Conservation (phyloP, 2,888 invertebrate species). For the Kuschelorhynchus macadamiae region DNA sequence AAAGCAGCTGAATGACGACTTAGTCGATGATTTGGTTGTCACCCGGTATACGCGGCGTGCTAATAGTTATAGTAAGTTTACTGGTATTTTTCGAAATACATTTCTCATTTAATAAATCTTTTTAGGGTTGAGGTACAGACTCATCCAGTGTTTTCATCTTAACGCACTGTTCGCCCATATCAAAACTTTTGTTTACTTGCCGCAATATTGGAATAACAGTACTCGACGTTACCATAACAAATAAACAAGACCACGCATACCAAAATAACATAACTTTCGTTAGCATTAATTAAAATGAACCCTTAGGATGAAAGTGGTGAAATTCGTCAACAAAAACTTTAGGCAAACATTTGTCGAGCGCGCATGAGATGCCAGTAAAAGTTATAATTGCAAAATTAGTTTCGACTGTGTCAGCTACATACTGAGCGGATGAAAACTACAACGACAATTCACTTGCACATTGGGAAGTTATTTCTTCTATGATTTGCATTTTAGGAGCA, state of each 20-base stretch:
- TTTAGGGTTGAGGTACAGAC: no score
- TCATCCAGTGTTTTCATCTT: no score
- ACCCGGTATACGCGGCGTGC: no score
- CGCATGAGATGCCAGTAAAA: slow-evolving; percentile 26
- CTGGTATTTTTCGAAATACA: no score
- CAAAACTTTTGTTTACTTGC: no score
- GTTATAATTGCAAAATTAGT: slow-evolving; percentile 41
- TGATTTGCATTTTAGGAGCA: no score
- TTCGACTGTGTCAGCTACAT: slow-evolving; percentile 31
- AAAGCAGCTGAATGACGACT: no score
- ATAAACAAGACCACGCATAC: slow-evolving; percentile 31
- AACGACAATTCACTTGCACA: not conserved
- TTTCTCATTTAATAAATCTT: no score
- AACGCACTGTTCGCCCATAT: no score
- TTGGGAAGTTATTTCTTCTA: no score
- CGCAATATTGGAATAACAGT: not conserved
- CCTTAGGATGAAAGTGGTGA: slow-evolving; percentile 28
- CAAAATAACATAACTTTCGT: slow-evolving; percentile 23
- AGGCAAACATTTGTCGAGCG: slow-evolving; percentile 36
- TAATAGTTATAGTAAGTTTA: no score
- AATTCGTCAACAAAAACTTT: slow-evolving; percentile 39
- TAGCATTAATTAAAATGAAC: slow-evolving; percentile 41
- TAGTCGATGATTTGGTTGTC: no score
- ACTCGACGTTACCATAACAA: slow-evolving; percentile 7
- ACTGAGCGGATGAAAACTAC: not conserved